Evolutionary conservation across 2,888 invertebrate species (phyloP).

Genomic region (Bruchidius siliquastri): DNA sequence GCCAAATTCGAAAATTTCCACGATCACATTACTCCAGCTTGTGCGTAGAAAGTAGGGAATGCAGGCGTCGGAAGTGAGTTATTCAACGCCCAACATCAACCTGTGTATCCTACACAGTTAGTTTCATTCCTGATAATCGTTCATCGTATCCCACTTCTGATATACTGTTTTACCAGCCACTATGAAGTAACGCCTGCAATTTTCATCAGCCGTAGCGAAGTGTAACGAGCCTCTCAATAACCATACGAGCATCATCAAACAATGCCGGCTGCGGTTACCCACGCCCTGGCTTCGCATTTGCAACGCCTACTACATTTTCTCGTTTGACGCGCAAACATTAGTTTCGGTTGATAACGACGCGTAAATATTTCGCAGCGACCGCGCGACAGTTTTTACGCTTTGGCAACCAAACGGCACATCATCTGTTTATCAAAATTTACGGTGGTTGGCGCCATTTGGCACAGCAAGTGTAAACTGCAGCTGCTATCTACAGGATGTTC

Average conservation of each 20-base stretch:
- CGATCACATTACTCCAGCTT: too few species aligned
- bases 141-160: neutral
- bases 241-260: neutral
- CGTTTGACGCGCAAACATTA: neutral
- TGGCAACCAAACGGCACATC: neutral
- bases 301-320: neutral
- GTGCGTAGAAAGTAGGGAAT: too few species aligned
- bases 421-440: neutral
- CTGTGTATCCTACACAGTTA: too few species aligned
- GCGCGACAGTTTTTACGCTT: neutral
- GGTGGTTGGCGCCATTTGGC: neutral
- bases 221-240: neutral
- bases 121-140: neutral
- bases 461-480: neutral
- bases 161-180: neutral
- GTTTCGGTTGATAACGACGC: neutral
- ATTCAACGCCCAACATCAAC: too few species aligned
- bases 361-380: neutral
- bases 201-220: neutral
- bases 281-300: neutral
- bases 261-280: neutral
- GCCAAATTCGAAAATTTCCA: too few species aligned
- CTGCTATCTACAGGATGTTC: neutral
- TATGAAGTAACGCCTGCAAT: neutral
- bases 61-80: too few species aligned